Percentiles rank a stretch among this genome's conserved stretches.
phyloP scores from a whole-genome alignment of 2,888 invertebrate genomes.

The Adineta ricciae region DNA sequence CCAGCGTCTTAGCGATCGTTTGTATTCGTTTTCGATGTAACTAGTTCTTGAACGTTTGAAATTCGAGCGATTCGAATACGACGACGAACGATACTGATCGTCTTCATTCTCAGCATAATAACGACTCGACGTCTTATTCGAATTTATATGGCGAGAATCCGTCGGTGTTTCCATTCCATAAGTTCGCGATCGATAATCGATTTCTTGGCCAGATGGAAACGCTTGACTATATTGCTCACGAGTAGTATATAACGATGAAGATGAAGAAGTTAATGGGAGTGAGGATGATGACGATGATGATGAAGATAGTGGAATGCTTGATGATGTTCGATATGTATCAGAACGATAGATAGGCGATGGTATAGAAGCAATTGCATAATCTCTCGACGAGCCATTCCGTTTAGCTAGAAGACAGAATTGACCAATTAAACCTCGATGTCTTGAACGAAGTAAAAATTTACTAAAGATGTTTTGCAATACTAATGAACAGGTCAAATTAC shows the following conservation, averaged over 20 bases:
- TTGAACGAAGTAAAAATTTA: no score
- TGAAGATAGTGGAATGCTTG: not conserved
- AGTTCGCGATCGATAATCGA: not conserved
- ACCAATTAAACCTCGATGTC: not conserved
- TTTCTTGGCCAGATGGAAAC: not conserved
- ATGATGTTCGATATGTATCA: not conserved
- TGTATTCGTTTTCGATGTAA: not conserved
- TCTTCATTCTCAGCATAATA: not conserved
- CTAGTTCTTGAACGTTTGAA: not conserved
- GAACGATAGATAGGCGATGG: not conserved
- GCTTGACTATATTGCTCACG: not conserved
- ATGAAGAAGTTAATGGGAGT: not conserved
- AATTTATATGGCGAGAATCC: not conserved
- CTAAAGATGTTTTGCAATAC: no score
- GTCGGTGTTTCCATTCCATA: not conserved
- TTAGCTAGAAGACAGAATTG: not conserved
- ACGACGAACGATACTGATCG: not conserved
- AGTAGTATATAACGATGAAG: not conserved
- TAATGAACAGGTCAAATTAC: not conserved
- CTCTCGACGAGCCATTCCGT: not conserved
- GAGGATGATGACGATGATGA: not conserved
- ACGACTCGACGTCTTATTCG: not conserved
- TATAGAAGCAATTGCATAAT: not conserved
- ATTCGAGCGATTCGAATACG: not conserved
- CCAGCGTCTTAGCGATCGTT: not conserved